A percentile compares a stretch with the other conserved stretches of the same genome.
Evolutionary conservation across 2,888 invertebrate genomes (phyloP).

Genomic region (Abscondita cerata): DNA sequence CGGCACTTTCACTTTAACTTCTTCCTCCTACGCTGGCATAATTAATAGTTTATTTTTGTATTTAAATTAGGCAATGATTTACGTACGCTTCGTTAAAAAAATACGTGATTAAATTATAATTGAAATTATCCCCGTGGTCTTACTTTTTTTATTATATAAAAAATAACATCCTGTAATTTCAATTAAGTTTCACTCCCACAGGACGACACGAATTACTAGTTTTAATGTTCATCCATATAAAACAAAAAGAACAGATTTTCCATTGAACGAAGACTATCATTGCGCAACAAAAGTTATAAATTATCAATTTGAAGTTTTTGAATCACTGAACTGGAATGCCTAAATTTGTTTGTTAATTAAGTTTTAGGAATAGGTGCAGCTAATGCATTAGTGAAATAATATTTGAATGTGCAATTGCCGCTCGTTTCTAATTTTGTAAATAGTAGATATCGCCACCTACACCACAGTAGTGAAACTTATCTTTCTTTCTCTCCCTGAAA

Average conservation of each 20-base stretch:
- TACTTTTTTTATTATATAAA: background rate
- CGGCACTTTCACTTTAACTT: conserved; percentile 30
- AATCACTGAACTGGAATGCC: conserved; percentile 31
- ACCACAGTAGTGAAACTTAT: too few relatives aligned
- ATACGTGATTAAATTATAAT: background rate
- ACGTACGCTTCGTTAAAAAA: background rate
- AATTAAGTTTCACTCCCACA: background rate
- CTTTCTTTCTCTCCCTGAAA: too few relatives aligned
- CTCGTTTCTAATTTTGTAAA: too few relatives aligned
- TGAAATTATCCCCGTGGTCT: background rate
- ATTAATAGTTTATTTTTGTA: conserved; percentile 16
- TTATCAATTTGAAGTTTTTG: conserved; percentile 23
- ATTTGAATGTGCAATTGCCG: too few relatives aligned
- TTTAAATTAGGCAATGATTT: conserved; percentile 15
- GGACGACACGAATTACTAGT: conserved; percentile 10
- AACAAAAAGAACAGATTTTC: conserved; percentile 17
- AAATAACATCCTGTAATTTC: conserved; percentile 11
- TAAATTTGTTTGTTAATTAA: conserved; percentile 1
- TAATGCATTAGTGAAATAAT: too few relatives aligned
- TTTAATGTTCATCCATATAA: background rate
- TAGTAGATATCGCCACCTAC: too few relatives aligned
- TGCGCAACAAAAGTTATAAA: conserved; percentile 6
- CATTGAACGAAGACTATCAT: conserved; percentile 10
- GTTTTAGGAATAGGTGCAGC: background rate
- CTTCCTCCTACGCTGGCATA: conserved; percentile 31